Evolutionary conservation across 2,888 invertebrate species (phyloP), one percentile per base, ranked within the genome.

Genomic region (Nomada ruficornis): DNA sequence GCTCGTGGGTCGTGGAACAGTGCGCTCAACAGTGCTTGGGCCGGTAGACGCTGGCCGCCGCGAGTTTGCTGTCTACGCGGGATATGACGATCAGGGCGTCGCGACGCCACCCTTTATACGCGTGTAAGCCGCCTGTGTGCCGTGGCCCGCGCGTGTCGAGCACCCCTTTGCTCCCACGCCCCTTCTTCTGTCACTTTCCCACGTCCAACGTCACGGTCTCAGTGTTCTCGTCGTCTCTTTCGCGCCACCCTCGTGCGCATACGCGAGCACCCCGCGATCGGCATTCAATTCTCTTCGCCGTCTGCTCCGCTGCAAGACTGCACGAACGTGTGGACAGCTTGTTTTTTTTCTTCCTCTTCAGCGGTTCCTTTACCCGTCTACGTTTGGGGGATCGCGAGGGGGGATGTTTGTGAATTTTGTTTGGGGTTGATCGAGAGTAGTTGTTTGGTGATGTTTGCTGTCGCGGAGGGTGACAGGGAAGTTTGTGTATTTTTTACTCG

Each of bases 61-160:
- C 89, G 82, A 86, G 88, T 87, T 90, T 87, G 89, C 85, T 89
- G 90, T 91, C 92, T 87, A 89, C 92, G 91, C 92, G 91, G 88
- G 91, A 93, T 73, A 92, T 93, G 93, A 91, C 91, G 92, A 81
- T 85, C 88, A 82, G 85, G 88, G 89, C 87, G 89, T 87, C 89
- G 88, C 89, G 90, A 84, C 90, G 89, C 89, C 90, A 89, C 89
- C 90, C 92, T 93, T 93, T 93, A 94, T 93, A 93, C 86, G 83
- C 84, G 87, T 87, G 65, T 82, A 62, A 69, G 70, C 80, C 65
- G 77, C 73, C 68, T 64, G 79, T 78, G 78, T 75, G 80, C 70
- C 65, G 79, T 52, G 55, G 36, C 65, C 29, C 68, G 60, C 36
- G n/a, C 74, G 85, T 78, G 26, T 65, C 69, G 64, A 63, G 59